Percentiles rank a stretch among this genome's conserved stretches.
Conservation (phyloP, 1,140 invertebrate genomes). For the Bradynema listronoti region DNA sequence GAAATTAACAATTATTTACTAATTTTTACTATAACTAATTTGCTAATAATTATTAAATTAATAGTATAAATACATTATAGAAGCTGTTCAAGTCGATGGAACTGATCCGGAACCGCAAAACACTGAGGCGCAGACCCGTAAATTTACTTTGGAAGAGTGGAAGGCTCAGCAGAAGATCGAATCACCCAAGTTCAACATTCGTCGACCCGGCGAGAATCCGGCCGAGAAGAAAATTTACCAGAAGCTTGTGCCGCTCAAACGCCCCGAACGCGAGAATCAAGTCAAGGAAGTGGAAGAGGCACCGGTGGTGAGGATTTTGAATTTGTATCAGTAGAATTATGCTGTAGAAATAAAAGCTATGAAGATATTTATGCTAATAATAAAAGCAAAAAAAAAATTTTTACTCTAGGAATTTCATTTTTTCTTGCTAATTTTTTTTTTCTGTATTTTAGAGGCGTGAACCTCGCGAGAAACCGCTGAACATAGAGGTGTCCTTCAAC, state of each 20-base stretch:
- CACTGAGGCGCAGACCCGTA: constrained; percentile 1
- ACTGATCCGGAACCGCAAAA: constrained; percentile 28
- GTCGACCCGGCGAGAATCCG: constrained; percentile 21
- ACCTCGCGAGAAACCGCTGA: constrained; percentile 26
- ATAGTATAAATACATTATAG: background rate
- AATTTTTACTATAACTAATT: background rate
- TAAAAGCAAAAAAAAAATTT: background rate
- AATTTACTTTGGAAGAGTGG: constrained; percentile 33
- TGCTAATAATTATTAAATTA: background rate
- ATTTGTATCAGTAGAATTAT: background rate
- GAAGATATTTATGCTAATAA: background rate
- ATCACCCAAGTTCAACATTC: constrained; percentile 22
- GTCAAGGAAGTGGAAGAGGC: constrained; percentile 18
- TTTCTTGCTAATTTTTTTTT: background rate
- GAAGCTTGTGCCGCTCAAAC: constrained; percentile 32
- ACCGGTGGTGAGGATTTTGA: background rate
- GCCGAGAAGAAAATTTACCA: constrained; percentile 30
- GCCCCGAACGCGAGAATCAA: constrained; percentile 15
- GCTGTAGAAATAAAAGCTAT: background rate
- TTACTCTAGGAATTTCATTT: background rate
- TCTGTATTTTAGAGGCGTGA: constrained; percentile 26
- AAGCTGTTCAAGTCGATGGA: background rate
- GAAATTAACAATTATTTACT: background rate
- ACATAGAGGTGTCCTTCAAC: constrained; percentile 33
- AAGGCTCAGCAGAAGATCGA: constrained; percentile 32